Percentiles rank a stretch among this genome's conserved stretches.
Conservation (phyloP, 1,140 invertebrate genomes). For the Macrobrachium rosenbergii region DNA sequence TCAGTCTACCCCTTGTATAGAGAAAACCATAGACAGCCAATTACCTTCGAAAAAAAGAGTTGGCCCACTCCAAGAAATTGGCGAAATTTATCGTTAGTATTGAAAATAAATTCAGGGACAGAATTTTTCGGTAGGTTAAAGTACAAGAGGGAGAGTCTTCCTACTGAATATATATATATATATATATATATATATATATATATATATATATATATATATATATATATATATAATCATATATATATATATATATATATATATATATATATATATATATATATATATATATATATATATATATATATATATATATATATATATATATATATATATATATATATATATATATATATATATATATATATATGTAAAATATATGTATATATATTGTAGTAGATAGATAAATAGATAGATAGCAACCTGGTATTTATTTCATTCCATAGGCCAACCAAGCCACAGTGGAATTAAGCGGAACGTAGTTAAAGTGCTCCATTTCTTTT, state of each 20-base stretch:
- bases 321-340: background rate
- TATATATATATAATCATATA: conserved; percentile 6
- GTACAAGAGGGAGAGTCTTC: background rate
- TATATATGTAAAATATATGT: background rate
- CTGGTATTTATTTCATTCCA: too few relatives aligned
- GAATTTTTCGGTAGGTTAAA: background rate
- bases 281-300: conserved; percentile 12
- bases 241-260: conserved; percentile 14
- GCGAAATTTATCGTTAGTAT: background rate
- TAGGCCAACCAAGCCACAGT: too few relatives aligned
- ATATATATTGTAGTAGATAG: too few relatives aligned
- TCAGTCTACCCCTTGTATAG: too few relatives aligned
- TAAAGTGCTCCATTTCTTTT: too few relatives aligned
- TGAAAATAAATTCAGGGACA: background rate
- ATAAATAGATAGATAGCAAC: background rate
- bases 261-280: conserved; percentile 12
- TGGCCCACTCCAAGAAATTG: too few relatives aligned
- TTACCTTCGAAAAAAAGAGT: too few relatives aligned
- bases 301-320: background rate
- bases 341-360: background rate
- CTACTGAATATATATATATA: background rate
- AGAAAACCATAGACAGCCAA: too few relatives aligned
- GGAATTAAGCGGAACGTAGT: too few relatives aligned
- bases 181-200: conserved; percentile 8
- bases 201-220: background rate